Evolutionary conservation across 2,113 vertebrate genomes (phyloP).

Genomic region (Pygathrix nemaeus): DNA sequence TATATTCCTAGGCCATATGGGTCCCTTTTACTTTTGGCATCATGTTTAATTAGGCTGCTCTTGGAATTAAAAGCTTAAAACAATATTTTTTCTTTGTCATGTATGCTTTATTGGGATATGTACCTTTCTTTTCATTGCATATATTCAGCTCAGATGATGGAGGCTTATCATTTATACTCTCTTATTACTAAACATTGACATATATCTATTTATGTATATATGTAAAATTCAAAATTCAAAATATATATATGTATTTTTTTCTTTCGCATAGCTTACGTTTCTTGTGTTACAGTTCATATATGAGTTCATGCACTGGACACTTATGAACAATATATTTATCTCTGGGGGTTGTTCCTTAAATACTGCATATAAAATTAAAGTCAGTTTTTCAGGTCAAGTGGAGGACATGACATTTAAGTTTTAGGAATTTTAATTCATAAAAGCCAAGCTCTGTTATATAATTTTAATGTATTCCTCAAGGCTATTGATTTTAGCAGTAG

Average conservation of each 20-base stretch:
- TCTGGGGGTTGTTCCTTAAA: constrained; percentile 49
- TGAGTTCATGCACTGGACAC: not conserved
- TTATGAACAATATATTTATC: constrained; percentile 23
- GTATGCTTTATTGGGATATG: not conserved
- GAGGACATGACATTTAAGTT: constrained; percentile 61
- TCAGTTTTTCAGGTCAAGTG: constrained; percentile 69
- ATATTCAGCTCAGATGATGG: not conserved
- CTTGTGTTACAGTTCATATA: not conserved
- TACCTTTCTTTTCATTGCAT: not conserved
- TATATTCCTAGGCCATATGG: not conserved
- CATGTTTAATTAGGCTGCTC: not conserved
- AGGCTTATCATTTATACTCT: not conserved
- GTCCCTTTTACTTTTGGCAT: not conserved
- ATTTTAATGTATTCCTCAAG: constrained; percentile 68
- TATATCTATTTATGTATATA: not conserved
- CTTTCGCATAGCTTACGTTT: not conserved
- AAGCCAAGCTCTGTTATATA: constrained; percentile 53
- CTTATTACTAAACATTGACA: not conserved
- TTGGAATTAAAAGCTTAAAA: not conserved
- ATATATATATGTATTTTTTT: not conserved
- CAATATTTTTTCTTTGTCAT: not conserved
- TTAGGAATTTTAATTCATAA: constrained; percentile 68
- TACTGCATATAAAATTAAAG: constrained; percentile 62
- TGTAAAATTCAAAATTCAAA: not conserved
- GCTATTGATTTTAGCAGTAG: constrained; percentile 67